Base-by-base conservation (phyloP, 2,888 invertebrate genomes). In the Sinodicranocentrus sp. region DNA sequence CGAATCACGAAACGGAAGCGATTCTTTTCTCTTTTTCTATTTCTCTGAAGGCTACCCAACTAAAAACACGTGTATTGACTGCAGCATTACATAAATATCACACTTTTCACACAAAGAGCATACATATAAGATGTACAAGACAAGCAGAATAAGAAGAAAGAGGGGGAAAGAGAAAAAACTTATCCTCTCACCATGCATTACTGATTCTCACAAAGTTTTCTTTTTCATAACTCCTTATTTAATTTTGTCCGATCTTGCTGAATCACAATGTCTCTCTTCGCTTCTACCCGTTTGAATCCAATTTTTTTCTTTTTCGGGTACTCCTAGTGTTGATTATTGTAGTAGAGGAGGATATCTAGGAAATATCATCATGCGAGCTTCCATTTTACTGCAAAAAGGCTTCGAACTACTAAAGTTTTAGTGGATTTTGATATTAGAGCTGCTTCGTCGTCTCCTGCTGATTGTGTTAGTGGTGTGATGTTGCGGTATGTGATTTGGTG, bases 191-290 rank as follows among this genome's bases (percentile, higher is more conserved):
- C 65, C 48, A 65, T 28, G 33, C 33, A 75, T 75, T 48, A 52
- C 23, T 26, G 65, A 57, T 71, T 52, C 57, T 52, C 71, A 5
- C 8, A 57, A 70, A 57, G 25, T 43, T 8, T 43, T 26, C 28
- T 33, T 63, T 52, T 75, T 75, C 75, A 65, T 63, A 33, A 19
- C 63, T 28, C 28, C 43, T 75, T 63, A 75, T 75, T 75, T 75
- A 75, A 75, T 75, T 75, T 75, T 52, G 63, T 52, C 28, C 52
- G 52, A 75, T 52, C 75, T 61, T 19, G 13, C 23, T 25, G 59
- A 57, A 73, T 73, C 61, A 33, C 73, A 44, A 63, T 63, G 61
- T 48, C 44, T 73, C 25, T 61, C 33, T 17, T 48, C 48, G 21
- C 44, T 61, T 28, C 39, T 39, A 8, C 39, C 39, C 13, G 13